These are phyloP conservation scores for Bufo gargarizans DNA, from an alignment of 2,113 vertebrate species.

Conservation along the genomic window DNA sequence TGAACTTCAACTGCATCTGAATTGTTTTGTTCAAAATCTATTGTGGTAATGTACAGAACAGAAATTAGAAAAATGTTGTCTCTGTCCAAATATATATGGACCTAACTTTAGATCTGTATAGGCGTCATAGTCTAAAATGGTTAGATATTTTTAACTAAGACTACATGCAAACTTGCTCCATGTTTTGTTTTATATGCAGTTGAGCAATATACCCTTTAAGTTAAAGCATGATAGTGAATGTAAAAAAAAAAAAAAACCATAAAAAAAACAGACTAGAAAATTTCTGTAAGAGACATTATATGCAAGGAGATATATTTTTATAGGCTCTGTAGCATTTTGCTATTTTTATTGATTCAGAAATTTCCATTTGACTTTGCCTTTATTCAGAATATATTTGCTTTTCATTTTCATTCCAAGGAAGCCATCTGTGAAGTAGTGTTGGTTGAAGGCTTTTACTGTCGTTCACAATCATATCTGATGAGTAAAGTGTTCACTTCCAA, in stretches of 20 bases:
- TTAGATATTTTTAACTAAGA: background rate
- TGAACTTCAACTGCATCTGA: too few species aligned
- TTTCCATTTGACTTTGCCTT: slow-evolving; percentile 54
- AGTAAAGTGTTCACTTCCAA: slow-evolving; percentile 45
- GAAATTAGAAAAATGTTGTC: too few species aligned
- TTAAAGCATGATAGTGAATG: background rate
- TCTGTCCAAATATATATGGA: too few species aligned
- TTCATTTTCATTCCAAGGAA: slow-evolving; percentile 54
- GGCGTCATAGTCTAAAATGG: too few species aligned
- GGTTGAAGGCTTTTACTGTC: slow-evolving; percentile 55
- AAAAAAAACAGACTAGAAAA: background rate
- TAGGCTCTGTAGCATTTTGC: slow-evolving; percentile 24
- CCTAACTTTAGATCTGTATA: too few species aligned
- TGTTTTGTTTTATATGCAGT: too few species aligned
- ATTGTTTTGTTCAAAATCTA: too few species aligned
- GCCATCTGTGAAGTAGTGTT: slow-evolving; percentile 55
- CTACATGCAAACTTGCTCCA: too few species aligned
- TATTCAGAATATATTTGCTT: slow-evolving; percentile 51
- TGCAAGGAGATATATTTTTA: slow-evolving; percentile 28
- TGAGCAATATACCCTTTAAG: background rate
- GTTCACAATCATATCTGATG: slow-evolving; percentile 52
- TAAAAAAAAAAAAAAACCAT: background rate
- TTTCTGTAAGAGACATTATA: slow-evolving; percentile 21
- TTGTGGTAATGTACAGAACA: too few species aligned
- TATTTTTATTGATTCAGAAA: slow-evolving; percentile 48